Conservation (phyloP, 2,888 invertebrate species). For the Amphiduros pacificus region DNA sequence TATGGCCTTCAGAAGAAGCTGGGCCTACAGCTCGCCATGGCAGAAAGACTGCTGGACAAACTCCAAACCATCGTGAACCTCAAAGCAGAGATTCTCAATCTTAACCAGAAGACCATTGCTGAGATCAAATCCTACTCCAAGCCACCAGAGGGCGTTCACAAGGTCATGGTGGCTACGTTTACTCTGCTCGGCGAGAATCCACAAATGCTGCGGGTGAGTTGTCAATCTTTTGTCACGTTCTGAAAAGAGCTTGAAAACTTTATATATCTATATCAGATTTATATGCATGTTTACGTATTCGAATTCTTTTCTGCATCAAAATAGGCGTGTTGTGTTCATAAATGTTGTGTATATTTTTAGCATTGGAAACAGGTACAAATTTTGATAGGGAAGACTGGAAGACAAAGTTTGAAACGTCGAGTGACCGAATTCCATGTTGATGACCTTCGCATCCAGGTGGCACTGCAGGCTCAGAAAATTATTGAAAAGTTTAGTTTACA, state of each 20-base stretch:
- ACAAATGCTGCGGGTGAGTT: too few species aligned
- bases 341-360: too few species aligned
- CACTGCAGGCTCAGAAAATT: slow-evolving; percentile 21
- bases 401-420: slow-evolving; percentile 31
- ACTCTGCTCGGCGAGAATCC: slow-evolving; percentile 45
- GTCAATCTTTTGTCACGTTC: too few species aligned
- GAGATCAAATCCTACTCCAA: slow-evolving; percentile 48
- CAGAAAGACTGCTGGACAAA: slow-evolving; percentile 19
- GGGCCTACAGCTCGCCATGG: slow-evolving; percentile 23
- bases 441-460: slow-evolving; percentile 23
- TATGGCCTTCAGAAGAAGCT: too few species aligned
- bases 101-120: slow-evolving; percentile 48
- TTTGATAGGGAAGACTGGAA: slow-evolving; percentile 36
- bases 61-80: slow-evolving; percentile 19
- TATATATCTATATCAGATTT: slow-evolving; percentile 3
- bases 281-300: too few species aligned
- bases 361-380: slow-evolving; percentile 41
- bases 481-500: slow-evolving; percentile 31
- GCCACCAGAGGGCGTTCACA: slow-evolving; percentile 47
- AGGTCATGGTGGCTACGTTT: slow-evolving; percentile 47
- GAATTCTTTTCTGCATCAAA: too few species aligned
- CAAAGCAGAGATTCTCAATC: slow-evolving; percentile 40
- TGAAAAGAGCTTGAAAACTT: slow-evolving; percentile 31
- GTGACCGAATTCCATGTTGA: slow-evolving; percentile 30
- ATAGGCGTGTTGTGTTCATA: too few species aligned